These are phyloP conservation scores for Sarcophaga peregrina DNA, from an alignment of 1,140 invertebrate species.

Conservation along the genomic window DNA sequence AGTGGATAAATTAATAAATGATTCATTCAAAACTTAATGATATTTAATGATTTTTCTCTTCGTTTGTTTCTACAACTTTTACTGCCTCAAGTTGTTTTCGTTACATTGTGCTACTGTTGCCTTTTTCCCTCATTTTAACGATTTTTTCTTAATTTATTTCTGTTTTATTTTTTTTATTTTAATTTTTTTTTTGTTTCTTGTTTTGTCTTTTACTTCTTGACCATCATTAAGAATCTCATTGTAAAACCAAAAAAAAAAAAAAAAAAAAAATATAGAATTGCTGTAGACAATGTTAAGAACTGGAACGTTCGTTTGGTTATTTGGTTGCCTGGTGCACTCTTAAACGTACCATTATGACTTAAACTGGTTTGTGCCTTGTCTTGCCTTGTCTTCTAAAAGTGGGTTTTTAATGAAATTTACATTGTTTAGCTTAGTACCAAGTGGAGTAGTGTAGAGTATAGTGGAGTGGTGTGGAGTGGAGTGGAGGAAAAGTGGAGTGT, in stretches of 20 bases:
- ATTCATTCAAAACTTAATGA: conserved; percentile 28
- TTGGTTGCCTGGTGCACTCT: neutral
- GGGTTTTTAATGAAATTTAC: neutral
- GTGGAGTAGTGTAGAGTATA: too few species aligned
- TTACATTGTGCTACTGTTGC: conserved; percentile 35
- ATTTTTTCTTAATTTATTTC: conserved; percentile 10
- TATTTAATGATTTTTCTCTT: conserved; percentile 31
- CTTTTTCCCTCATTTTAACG: neutral
- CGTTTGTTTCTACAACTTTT: neutral
- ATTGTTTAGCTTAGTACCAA: neutral
- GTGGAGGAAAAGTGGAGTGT: neutral
- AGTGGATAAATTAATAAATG: conserved; percentile 29
- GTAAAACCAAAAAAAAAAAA: neutral
- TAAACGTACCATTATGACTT: neutral
- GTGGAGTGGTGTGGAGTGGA: too few species aligned
- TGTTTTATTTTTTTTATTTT: neutral
- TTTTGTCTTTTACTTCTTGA: conserved; percentile 13
- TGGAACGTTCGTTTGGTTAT: neutral
- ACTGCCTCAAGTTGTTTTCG: conserved; percentile 19
- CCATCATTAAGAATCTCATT: conserved; percentile 30
- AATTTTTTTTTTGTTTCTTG: neutral
- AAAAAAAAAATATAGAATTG: neutral
- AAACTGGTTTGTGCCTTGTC: neutral
- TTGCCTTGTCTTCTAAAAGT: neutral
- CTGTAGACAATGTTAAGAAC: conserved; percentile 27